Percentiles rank a stretch among this genome's conserved stretches.
phyloP scores from a whole-genome alignment of 2,888 invertebrate species.

The Cremastinae sp. region DNA sequence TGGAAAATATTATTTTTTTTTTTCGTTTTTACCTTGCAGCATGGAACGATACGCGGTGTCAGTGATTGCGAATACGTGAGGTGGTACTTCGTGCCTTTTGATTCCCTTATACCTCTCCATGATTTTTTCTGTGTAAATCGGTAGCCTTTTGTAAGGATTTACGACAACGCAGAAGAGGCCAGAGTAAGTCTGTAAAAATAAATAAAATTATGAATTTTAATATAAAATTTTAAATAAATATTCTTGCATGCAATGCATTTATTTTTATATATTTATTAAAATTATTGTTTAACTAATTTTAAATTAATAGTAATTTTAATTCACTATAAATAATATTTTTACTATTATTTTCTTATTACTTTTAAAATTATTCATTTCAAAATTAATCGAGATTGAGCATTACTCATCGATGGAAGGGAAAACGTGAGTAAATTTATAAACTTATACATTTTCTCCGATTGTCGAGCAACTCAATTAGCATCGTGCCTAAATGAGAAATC shows the following conservation, averaged over 20 bases:
- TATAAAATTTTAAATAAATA: not conserved
- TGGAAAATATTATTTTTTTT: slow-evolving; percentile 1
- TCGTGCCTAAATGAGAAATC: slow-evolving; percentile 53
- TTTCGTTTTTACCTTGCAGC: slow-evolving; percentile 91
- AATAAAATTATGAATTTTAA: not conserved
- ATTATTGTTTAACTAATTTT: no score
- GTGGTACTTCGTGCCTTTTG: slow-evolving; percentile 99
- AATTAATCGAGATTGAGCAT: slow-evolving; percentile 15
- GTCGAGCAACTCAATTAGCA: slow-evolving; percentile 50
- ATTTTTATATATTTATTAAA: no score
- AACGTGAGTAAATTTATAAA: not conserved
- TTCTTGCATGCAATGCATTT: no score
- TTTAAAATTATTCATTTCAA: not conserved
- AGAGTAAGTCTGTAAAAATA: slow-evolving; percentile 95
- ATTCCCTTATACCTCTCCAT: slow-evolving; percentile 99
- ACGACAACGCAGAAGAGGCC: slow-evolving; percentile 99
- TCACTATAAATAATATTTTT: no score
- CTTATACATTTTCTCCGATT: not conserved
- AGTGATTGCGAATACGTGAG: slow-evolving; percentile 99
- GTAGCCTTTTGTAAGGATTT: slow-evolving; percentile 99
- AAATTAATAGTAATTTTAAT: no score
- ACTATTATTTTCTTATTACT: no score
- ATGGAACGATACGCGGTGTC: slow-evolving; percentile 99
- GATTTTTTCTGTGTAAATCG: slow-evolving; percentile 99
- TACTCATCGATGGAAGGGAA: not conserved